phyloP scores from a whole-genome alignment of 2,797 vertebrate genomes.

The Schizopygopsis pylzovi region DNA sequence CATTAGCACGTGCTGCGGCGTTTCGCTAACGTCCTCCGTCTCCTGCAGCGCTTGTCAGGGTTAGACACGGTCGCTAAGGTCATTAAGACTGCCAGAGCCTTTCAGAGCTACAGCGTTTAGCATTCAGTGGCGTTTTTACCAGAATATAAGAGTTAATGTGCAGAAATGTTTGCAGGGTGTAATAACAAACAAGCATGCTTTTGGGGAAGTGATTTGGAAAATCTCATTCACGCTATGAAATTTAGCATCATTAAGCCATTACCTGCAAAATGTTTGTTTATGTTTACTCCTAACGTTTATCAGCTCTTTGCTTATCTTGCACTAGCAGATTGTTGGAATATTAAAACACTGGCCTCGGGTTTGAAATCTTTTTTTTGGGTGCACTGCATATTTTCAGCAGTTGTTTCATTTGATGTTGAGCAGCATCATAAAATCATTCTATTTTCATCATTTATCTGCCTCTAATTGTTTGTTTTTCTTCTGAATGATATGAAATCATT shows the following conservation, averaged over 20 bases:
- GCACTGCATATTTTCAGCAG: not conserved
- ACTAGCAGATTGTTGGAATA: not conserved
- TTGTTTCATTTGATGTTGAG: not conserved
- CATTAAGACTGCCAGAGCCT: constrained; percentile 37
- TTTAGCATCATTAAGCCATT: not conserved
- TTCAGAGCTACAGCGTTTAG: constrained; percentile 23
- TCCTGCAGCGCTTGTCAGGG: constrained; percentile 15
- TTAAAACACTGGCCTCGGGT: not conserved
- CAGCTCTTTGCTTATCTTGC: not conserved
- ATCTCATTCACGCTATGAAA: not conserved
- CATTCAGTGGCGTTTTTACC: constrained; percentile 27
- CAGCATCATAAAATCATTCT: not conserved
- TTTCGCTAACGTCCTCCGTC: not conserved
- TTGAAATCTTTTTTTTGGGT: not conserved
- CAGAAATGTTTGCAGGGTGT: not conserved
- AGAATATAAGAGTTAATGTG: not conserved
- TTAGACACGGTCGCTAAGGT: constrained; percentile 19
- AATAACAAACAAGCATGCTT: not conserved
- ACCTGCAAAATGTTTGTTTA: not conserved
- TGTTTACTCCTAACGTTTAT: not conserved
- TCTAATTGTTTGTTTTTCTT: constrained; percentile 27
- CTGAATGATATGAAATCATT: not conserved
- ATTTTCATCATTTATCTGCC: constrained; percentile 3
- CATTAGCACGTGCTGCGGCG: constrained; percentile 17
- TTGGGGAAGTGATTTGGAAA: not conserved